Evolutionary conservation across 2,888 invertebrate genomes (phyloP).

Genomic region (Hydriomena furcata): DNA sequence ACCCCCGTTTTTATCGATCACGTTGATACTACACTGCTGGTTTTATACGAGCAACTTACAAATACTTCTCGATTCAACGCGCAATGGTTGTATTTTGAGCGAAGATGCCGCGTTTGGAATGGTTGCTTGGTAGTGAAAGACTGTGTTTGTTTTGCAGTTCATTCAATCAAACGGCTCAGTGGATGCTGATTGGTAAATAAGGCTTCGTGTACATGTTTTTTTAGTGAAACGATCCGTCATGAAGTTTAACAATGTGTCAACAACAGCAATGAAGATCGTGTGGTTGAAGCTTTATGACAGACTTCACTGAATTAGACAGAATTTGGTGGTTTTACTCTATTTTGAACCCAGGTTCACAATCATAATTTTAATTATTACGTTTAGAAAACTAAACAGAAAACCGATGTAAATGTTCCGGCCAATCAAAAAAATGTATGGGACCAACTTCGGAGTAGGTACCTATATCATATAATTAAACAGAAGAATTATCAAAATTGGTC

Average conservation of each 20-base stretch:
- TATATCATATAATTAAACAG: too few species aligned
- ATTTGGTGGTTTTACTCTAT: too few species aligned
- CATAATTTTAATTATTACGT: too few species aligned
- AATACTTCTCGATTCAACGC: background rate
- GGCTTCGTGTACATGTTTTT: conserved; percentile 44
- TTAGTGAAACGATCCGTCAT: conserved; percentile 47
- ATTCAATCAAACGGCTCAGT: conserved; percentile 66
- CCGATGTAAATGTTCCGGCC: too few species aligned
- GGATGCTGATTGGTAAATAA: conserved; percentile 70
- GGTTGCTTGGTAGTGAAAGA: conserved; percentile 30
- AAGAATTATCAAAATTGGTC: too few species aligned
- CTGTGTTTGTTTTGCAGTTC: conserved; percentile 58
- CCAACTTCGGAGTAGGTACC: too few species aligned
- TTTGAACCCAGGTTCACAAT: too few species aligned
- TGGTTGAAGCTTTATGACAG: conserved; percentile 9
- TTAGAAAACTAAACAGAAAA: too few species aligned
- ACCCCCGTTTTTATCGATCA: background rate
- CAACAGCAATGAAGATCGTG: conserved; percentile 36
- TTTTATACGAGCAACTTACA: background rate
- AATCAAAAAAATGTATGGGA: too few species aligned
- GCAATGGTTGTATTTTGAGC: conserved; percentile 10
- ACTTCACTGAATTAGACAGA: too few species aligned
- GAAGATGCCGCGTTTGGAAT: conserved; percentile 7
- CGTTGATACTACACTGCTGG: conserved; percentile 8
- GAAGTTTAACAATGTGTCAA: conserved; percentile 61